Percentiles rank a stretch among this genome's conserved stretches.
phyloP scores from a whole-genome alignment of 2,888 invertebrate genomes.

The Apamea monoglypha region DNA sequence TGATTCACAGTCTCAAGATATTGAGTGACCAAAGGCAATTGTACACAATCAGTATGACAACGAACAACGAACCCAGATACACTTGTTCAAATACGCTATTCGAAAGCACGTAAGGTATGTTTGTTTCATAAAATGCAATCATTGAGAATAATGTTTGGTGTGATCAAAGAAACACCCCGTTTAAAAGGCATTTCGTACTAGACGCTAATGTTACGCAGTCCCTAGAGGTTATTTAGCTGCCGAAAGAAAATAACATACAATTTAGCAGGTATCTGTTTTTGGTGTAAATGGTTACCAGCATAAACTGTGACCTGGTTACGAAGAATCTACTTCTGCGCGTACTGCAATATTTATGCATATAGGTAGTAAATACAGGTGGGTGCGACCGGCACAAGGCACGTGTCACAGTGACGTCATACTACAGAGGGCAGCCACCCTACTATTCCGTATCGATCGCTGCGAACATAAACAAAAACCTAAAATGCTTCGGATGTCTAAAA shows the following conservation, averaged over 20 bases:
- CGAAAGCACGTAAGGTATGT: slow-evolving; percentile 56
- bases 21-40: slow-evolving; percentile 71
- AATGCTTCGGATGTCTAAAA: slow-evolving; percentile 7
- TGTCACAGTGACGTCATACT: slow-evolving; percentile 71
- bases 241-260: neutral
- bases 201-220: neutral
- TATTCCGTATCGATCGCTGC: slow-evolving; percentile 66
- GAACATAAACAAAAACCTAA: slow-evolving; percentile 41
- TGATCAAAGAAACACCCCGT: neutral
- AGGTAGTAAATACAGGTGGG: slow-evolving; percentile 64
- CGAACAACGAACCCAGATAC: slow-evolving; percentile 71
- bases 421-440: slow-evolving; percentile 71
- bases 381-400: slow-evolving; percentile 60
- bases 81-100: slow-evolving; percentile 76
- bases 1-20: slow-evolving; percentile 68
- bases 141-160: slow-evolving; percentile 29
- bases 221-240: neutral
- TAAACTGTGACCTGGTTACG: slow-evolving; percentile 66
- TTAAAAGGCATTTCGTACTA: neutral
- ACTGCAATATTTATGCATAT: slow-evolving; percentile 58
- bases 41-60: slow-evolving; percentile 68
- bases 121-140: slow-evolving; percentile 51
- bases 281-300: slow-evolving; percentile 36
- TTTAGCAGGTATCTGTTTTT: neutral
- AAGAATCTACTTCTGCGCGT: slow-evolving; percentile 56